These are phyloP conservation scores for Takifugu rubripes DNA, from an alignment of 2,797 vertebrate species.

Conservation along the genomic window DNA sequence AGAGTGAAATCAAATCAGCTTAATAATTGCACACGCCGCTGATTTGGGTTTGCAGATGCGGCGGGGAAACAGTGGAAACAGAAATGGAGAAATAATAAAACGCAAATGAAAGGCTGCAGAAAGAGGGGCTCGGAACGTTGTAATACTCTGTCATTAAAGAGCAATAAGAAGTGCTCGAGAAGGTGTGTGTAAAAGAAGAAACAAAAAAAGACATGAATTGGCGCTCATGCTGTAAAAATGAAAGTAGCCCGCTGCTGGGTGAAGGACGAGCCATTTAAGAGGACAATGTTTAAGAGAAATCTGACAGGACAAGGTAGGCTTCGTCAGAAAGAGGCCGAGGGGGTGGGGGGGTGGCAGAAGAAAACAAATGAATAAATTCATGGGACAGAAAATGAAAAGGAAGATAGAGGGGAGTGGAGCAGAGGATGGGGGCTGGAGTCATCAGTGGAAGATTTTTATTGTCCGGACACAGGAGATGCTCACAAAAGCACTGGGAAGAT, in stretches of 20 bases:
- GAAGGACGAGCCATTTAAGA: conserved; percentile 52
- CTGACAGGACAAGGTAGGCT: conserved; percentile 50
- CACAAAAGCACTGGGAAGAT: conserved; percentile 97
- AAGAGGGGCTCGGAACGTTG: conserved; percentile 31
- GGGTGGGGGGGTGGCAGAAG: conserved; percentile 55
- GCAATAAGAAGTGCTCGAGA: conserved; percentile 56
- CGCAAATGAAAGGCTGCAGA: not conserved
- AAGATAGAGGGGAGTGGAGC: conserved; percentile 64
- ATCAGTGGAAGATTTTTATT: conserved; percentile 89
- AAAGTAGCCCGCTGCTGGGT: conserved; percentile 43
- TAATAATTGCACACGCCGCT: conserved; percentile 69
- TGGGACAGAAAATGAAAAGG: conserved; percentile 74
- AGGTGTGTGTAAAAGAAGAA: conserved; percentile 45
- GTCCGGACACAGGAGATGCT: conserved; percentile 90
- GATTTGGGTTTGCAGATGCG: conserved; percentile 77
- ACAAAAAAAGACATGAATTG: conserved; percentile 37
- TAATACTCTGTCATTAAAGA: conserved; percentile 60
- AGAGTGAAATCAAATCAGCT: conserved; percentile 72
- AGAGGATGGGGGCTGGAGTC: conserved; percentile 68
- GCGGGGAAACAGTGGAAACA: conserved; percentile 15
- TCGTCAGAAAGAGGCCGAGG: conserved; percentile 57
- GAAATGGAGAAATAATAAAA: conserved; percentile 2
- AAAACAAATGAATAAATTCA: conserved; percentile 81
- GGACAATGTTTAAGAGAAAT: conserved; percentile 42
- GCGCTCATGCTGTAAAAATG: conserved; percentile 43